Evolutionary conservation across 2,113 vertebrate species (phyloP).

Genomic region (Bufo gargarizans): DNA sequence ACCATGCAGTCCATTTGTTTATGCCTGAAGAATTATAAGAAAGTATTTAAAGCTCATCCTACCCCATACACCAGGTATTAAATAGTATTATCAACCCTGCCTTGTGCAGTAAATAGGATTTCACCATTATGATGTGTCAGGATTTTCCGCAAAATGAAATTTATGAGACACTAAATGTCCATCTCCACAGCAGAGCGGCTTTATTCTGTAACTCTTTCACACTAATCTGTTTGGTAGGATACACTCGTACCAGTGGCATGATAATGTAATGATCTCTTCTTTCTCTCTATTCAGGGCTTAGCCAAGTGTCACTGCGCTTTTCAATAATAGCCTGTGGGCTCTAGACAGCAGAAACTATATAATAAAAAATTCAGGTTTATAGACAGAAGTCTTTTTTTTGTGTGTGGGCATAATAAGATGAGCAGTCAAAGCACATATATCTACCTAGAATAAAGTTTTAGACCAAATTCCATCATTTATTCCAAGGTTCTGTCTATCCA

Average conservation of each 20-base stretch:
- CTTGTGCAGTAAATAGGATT: conserved; percentile 83
- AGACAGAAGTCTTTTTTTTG: background rate
- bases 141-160: conserved; percentile 81
- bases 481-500: background rate
- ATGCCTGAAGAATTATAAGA: conserved; percentile 6
- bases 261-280: conserved; percentile 80
- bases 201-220: conserved; percentile 76
- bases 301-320: conserved; percentile 65
- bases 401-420: background rate
- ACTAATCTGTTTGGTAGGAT: conserved; percentile 79
- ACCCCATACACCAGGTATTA: conserved; percentile 54
- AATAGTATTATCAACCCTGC: conserved; percentile 80
- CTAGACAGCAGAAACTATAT: conserved; percentile 59
- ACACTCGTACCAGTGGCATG: conserved; percentile 76
- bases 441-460: background rate
- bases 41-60: conserved; percentile 3
- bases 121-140: conserved; percentile 82
- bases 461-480: background rate
- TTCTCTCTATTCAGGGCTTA: conserved; percentile 67
- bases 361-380: conserved; percentile 13
- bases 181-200: conserved; percentile 75
- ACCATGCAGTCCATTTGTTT: background rate
- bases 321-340: conserved; percentile 64
- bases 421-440: background rate
- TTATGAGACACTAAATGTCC: conserved; percentile 77